phyloP scores from a whole-genome alignment of 2,113 vertebrate species.

The Donacobius atricapilla region DNA sequence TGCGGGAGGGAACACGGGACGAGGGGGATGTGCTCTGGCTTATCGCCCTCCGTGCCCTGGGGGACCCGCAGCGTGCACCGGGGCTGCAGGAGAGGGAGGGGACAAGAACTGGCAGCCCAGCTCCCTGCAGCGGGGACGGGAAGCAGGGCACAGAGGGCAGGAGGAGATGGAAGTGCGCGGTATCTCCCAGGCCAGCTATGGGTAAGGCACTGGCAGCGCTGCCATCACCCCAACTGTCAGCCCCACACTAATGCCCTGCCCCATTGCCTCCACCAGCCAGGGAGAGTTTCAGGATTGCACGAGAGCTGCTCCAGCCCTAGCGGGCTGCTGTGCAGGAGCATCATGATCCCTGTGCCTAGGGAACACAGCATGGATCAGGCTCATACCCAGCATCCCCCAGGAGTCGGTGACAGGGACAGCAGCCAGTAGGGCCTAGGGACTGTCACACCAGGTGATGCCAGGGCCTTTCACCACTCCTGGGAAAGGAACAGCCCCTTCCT shows the following conservation, averaged over 20 bases:
- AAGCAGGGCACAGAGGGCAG: background rate
- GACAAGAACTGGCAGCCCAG: background rate
- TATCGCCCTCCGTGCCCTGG: fast-evolving
- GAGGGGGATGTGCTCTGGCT: background rate
- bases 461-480: background rate
- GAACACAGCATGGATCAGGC: fast-evolving
- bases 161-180: background rate
- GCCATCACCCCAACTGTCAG: background rate
- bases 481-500: background rate
- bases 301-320: background rate
- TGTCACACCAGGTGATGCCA: background rate
- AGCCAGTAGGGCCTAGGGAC: too few relatives aligned
- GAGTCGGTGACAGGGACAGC: background rate
- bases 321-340: background rate
- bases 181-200: background rate
- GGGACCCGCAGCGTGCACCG: fast-evolving
- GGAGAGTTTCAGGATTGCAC: too few relatives aligned
- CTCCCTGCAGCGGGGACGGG: background rate
- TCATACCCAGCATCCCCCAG: fast-evolving
- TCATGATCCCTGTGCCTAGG: fast-evolving
- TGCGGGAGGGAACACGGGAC: background rate
- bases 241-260: background rate
- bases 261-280: fast-evolving
- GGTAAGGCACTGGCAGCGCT: background rate
- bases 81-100: background rate